phyloP scores from a whole-genome alignment of 1,140 invertebrate genomes.

The Andrena cerasifolii region DNA sequence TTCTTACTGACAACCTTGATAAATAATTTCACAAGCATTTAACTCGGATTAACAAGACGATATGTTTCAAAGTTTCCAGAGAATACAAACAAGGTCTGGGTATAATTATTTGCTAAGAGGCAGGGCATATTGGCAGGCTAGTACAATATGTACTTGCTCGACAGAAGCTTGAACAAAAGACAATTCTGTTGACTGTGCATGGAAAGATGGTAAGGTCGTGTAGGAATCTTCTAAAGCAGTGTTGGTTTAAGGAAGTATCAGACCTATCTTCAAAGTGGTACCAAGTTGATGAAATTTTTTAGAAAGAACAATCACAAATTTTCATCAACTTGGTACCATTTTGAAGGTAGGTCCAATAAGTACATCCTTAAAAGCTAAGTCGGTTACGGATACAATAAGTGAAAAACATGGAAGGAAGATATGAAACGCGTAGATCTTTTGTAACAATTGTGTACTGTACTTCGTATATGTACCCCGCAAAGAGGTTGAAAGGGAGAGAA shows the following conservation, averaged over 20 bases:
- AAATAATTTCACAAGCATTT: background rate
- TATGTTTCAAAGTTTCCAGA: background rate
- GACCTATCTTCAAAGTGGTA: too few relatives aligned
- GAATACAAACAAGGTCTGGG: background rate
- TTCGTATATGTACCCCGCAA: conserved; percentile 27
- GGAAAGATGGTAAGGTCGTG: background rate
- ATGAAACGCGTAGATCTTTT: conserved; percentile 16
- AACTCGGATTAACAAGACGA: too few relatives aligned
- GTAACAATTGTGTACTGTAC: conserved; percentile 42
- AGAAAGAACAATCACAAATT: too few relatives aligned
- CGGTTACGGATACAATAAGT: background rate
- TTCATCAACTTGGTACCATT: too few relatives aligned
- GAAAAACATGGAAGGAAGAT: background rate
- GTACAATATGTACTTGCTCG: conserved; percentile 23
- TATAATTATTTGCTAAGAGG: background rate
- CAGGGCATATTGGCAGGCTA: conserved; percentile 28
- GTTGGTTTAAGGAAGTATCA: too few relatives aligned
- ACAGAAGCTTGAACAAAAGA: background rate
- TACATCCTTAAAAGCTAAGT: conserved; percentile 13
- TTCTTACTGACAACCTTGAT: background rate
- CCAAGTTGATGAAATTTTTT: too few relatives aligned
- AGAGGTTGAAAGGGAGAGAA: background rate
- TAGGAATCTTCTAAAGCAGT: conserved; percentile 32
- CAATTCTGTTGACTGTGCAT: background rate
- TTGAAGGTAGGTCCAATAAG: too few relatives aligned